These are phyloP conservation scores for Cephonodes hylas DNA, from an alignment of 2,888 invertebrate genomes.

Conservation along the genomic window DNA sequence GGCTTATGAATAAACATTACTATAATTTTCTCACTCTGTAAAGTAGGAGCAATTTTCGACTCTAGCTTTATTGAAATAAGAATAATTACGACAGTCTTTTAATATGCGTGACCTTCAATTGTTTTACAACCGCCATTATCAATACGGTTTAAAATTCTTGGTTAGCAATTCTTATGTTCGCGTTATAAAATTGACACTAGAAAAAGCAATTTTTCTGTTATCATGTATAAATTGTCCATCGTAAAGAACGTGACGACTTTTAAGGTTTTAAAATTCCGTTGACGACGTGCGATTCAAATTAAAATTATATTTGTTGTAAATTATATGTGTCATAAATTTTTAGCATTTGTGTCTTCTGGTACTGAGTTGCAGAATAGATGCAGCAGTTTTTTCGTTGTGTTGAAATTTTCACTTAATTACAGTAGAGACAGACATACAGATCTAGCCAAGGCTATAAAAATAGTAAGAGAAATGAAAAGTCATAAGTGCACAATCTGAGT, in stretches of 20 bases:
- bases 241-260: not conserved
- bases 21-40: conserved; percentile 38
- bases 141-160: conserved; percentile 3
- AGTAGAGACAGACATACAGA: too few species aligned
- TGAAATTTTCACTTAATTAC: too few species aligned
- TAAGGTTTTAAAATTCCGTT: not conserved
- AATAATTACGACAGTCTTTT: conserved; percentile 28
- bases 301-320: not conserved
- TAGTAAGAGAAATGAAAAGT: too few species aligned
- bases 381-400: too few species aligned
- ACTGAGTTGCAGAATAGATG: too few species aligned
- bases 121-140: conserved; percentile 40
- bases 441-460: too few species aligned
- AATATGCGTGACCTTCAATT: conserved; percentile 48
- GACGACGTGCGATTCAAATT: not conserved
- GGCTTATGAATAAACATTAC: conserved; percentile 63
- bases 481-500: too few species aligned
- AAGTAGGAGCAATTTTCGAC: conserved; percentile 26
- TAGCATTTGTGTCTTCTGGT: too few species aligned
- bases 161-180: not conserved
- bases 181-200: not conserved
- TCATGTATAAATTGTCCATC: not conserved
- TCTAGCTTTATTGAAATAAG: conserved; percentile 33
- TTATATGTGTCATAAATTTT: not conserved
- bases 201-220: not conserved